These are phyloP conservation scores for Pristionchus exspectatus DNA, from an alignment of 2,888 invertebrate species.

Conservation along the genomic window DNA sequence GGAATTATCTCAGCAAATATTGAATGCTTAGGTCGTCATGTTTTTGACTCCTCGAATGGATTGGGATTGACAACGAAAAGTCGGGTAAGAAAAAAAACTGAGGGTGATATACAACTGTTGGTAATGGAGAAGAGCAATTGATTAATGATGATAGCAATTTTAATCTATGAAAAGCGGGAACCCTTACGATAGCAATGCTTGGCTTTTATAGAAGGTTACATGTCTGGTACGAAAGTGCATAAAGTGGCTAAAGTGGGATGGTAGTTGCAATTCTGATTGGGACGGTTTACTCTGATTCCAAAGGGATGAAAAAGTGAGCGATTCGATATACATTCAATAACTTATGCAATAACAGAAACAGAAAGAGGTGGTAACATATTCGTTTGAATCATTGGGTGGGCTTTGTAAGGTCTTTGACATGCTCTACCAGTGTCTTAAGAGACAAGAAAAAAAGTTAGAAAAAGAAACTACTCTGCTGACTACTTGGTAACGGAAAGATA, in stretches of 20 bases:
- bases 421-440: constrained; percentile 15
- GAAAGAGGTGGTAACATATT: not conserved
- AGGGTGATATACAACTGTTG: constrained; percentile 30
- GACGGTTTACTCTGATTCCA: not conserved
- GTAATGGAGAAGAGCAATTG: not conserved
- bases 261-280: constrained; percentile 4
- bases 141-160: not conserved
- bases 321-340: constrained; percentile 27
- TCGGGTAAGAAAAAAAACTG: not conserved
- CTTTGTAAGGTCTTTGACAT: constrained; percentile 39
- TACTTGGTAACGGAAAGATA: not conserved
- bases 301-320: not conserved
- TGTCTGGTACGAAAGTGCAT: not conserved
- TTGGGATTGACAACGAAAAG: not conserved
- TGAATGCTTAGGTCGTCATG: constrained; percentile 22
- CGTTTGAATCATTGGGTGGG: constrained; percentile 22
- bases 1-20: constrained; percentile 35
- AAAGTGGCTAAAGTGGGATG: not conserved
- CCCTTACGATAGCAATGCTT: constrained; percentile 47
- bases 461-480: not conserved
- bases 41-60: not conserved
- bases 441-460: not conserved
- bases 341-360: constrained; percentile 48
- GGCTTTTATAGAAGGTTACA: constrained; percentile 18
- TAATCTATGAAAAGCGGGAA: not conserved